phyloP scores from a whole-genome alignment of 2,888 invertebrate genomes.

The Limnephilus lunatus region DNA sequence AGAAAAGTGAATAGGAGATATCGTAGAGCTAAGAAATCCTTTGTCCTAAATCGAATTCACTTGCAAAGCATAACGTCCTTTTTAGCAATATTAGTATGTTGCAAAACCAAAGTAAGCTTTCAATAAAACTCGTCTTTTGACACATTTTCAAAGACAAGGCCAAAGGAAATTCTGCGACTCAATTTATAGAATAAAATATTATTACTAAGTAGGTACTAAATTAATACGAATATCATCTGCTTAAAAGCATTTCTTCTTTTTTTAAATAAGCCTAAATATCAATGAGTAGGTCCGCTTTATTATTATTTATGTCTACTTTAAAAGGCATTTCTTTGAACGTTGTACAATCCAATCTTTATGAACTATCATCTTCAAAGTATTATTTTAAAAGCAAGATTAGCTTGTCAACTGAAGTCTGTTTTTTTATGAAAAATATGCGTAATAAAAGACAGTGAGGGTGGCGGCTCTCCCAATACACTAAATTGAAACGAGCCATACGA shows the following conservation, averaged over 20 bases:
- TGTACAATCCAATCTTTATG: neutral
- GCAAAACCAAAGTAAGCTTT: too few species aligned
- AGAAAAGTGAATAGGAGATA: too few species aligned
- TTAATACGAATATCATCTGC: neutral
- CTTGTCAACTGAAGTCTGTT: constrained; percentile 1
- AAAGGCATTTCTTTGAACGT: neutral
- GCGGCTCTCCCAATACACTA: constrained; percentile 4
- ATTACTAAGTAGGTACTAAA: neutral
- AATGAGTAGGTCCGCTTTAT: neutral
- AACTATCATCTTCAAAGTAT: neutral
- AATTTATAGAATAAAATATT: too few species aligned
- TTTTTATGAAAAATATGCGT: neutral
- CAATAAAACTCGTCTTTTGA: too few species aligned
- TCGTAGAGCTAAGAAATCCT: too few species aligned
- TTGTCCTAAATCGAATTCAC: too few species aligned
- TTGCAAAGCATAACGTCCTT: too few species aligned
- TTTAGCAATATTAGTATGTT: too few species aligned
- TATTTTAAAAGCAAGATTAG: constrained; percentile 21
- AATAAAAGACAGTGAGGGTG: constrained; percentile 28
- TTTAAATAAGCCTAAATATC: neutral
- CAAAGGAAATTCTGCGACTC: too few species aligned
- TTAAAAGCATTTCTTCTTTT: neutral
- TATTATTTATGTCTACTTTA: neutral
- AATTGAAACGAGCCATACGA: constrained; percentile 38
- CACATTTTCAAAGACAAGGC: too few species aligned